Evolutionary conservation across 2,113 vertebrate species (phyloP).

Genomic region (Tursiops truncatus): DNA sequence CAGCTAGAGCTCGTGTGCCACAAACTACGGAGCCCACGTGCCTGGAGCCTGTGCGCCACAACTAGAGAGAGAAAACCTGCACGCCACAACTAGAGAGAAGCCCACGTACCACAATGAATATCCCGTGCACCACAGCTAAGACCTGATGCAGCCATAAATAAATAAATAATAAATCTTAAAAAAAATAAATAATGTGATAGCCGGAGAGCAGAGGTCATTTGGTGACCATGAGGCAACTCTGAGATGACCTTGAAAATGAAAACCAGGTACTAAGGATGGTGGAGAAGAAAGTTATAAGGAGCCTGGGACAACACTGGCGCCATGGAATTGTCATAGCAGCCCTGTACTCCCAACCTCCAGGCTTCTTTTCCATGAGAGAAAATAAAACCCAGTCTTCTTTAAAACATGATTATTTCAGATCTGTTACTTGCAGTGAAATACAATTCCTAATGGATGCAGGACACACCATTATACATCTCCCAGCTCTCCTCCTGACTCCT

Average conservation of each 20-base stretch:
- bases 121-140: too few species aligned
- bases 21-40: too few species aligned
- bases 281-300: background rate
- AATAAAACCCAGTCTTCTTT: background rate
- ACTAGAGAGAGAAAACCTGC: too few species aligned
- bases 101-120: too few species aligned
- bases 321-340: accelerated
- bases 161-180: too few species aligned
- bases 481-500: background rate
- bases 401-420: background rate
- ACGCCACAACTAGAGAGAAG: too few species aligned
- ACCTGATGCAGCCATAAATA: too few species aligned
- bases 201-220: background rate
- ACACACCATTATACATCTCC: accelerated
- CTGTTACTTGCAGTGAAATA: too few species aligned
- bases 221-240: background rate
- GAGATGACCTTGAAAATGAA: background rate
- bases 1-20: too few species aligned
- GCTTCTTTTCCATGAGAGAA: background rate
- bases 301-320: background rate
- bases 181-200: background rate
- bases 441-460: too few species aligned
- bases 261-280: background rate
- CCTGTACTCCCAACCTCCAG: too few species aligned
- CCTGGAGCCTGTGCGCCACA: too few species aligned